A percentile compares a stretch with the other conserved stretches of the same genome.
Evolutionary conservation across 1,140 invertebrate species (phyloP).

Genomic region (Lepidostoma basale): DNA sequence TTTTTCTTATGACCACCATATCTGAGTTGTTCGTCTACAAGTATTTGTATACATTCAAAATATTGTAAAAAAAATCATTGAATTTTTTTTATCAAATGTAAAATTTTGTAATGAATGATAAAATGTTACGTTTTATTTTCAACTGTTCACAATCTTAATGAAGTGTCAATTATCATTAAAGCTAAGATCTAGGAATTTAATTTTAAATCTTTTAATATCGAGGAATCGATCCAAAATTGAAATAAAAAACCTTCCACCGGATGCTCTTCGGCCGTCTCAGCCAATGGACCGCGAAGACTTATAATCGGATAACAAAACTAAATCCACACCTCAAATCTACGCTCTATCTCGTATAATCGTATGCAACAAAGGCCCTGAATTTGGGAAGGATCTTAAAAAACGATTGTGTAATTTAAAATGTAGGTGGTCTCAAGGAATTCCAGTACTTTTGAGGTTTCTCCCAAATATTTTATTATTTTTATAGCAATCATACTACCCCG

Average conservation of each 20-base stretch:
- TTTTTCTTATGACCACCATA: too few relatives aligned
- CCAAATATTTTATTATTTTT: neutral
- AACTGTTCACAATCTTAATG: too few relatives aligned
- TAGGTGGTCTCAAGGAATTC: neutral
- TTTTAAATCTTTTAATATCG: too few relatives aligned
- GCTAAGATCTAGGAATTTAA: too few relatives aligned
- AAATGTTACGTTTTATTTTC: too few relatives aligned
- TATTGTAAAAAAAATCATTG: too few relatives aligned
- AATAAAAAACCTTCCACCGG: conserved; percentile 10
- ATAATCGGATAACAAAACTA: neutral
- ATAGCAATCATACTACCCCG: too few relatives aligned
- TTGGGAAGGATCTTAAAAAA: neutral
- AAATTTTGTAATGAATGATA: too few relatives aligned
- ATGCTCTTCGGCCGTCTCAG: neutral
- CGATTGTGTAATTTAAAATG: neutral
- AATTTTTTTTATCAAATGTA: too few relatives aligned
- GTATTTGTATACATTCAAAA: too few relatives aligned
- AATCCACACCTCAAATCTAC: neutral
- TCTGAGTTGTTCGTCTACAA: too few relatives aligned
- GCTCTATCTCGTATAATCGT: neutral
- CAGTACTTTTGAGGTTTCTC: neutral
- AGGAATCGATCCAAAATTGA: neutral
- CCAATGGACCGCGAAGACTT: conserved; percentile 12
- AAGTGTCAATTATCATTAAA: too few relatives aligned
- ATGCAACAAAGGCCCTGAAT: neutral